Base-by-base conservation (phyloP, 64 coral and sea anemone species). In the Montipora sp. region DNA sequence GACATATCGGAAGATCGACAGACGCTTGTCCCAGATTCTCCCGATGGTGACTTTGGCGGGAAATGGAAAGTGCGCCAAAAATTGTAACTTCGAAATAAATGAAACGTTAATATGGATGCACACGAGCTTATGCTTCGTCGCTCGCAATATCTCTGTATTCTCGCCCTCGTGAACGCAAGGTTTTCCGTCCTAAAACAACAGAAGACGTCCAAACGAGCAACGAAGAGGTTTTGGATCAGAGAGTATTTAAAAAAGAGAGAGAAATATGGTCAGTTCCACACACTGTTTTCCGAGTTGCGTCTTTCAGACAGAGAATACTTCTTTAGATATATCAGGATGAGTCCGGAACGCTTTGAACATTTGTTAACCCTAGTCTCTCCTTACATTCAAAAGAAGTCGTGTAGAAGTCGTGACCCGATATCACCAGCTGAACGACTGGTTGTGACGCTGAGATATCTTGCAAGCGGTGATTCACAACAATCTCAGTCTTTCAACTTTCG, bases 361-460 rank as follows among this genome's bases (percentile, higher is more conserved):
- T 73, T 73, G 70, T 10, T 36, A 2, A 73, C 70, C 6, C 70
- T 73, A 13, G 70, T 90, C 16, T 45, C 55, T 67, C 77, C 65
- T 1, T 90, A 72, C 49, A 69, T 90, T 1, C 27, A 80, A 13
- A 90, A 90, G 89, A 82, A 81, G 89, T 70, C 77, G 5, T 91
- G 89, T 47, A 91, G 77, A 91, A 91, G 89, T 70, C 77, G 65
- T 78, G 72, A 45, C 5, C 69, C 73, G 15, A 93, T 88, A 69
- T 90, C 92, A 93, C 77, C 94, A 14, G 83, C 47, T 23, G 83
- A 91, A 87, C 47, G 94, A 83, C 43, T 95, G 2, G 59, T 83
- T 12, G 78, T 90, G 70, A 90, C 94, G 73, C 51, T 95, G 53
- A 63, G 83, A 63, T 95, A 88, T 61, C 48, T 95, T 59, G 93